Evolutionary conservation across 2,888 invertebrate genomes (phyloP), one percentile per base, ranked within the genome.

Genomic region (Hirtodrosophila trivittata): DNA sequence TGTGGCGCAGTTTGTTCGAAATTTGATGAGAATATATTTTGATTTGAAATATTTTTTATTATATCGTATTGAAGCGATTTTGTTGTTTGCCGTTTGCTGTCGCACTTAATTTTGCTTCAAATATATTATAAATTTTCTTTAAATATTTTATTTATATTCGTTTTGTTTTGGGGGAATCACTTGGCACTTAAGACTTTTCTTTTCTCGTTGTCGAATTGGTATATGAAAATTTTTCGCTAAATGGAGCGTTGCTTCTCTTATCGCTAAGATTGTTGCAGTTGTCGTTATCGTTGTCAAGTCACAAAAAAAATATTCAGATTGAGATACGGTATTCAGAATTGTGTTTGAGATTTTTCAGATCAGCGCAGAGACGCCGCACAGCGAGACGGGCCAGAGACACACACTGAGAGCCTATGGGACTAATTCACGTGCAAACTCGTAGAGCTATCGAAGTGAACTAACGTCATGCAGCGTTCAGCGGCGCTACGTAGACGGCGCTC

Each of bases 371-470:
- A 46, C 58, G 50, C 73, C 71, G 65, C 65, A 70, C 68, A 25
- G 65, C 64, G 54, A 72, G 56, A 54, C 55, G 39, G 30, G 30
- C 39, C 55, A 56, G 38, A 56, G 46, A 50, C 32, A 68, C 50
- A 62, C 60, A 65, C 57, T 62, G 70, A 77, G 74, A 76, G 70
- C 63, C 68, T 69, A 66, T 82, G 82, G 78, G 80, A 83, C 85
- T 89, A 84, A 83, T 88, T 88, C 89, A 90, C 90, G 90, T 91
- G 90, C 82, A 90, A 88, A 90, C 91, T 90, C 90, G 87, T 87
- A 87, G 90, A 91, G 91, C 90, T 90, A 91, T 91, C 91, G 90
- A 90, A 90, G 89, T 91, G 89, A 91, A 91, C 91, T 91, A 91
- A 91, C 89, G 89, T 89, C 89, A 90, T 89, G 89, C 89, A 88